Base-by-base conservation (phyloP, 2,888 invertebrate genomes). In the Polydrusus pterygomalis region DNA sequence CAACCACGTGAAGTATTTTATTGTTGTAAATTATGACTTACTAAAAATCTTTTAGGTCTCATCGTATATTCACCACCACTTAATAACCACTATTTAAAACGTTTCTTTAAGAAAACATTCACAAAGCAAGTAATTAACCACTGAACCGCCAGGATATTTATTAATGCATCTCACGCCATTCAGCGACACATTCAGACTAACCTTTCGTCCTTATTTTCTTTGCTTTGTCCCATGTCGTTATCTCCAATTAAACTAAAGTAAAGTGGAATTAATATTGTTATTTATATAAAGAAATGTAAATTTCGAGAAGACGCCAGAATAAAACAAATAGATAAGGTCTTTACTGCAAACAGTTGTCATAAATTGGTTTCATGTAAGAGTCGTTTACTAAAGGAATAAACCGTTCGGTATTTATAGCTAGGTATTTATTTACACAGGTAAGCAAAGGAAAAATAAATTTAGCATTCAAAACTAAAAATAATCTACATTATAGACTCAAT, bases 281-380 rank as follows among this genome's bases (percentile, higher is more conserved):
- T 43, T 43, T 43, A 43, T 43, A 43, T n/a, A 43, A 6, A 34
- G 34, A 34, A 34, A 34, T 34, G 47, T 5, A 13, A 54, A 34
- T 56, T 56, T 56, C 34, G 56, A 56, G 34, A 56, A 30, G 15
- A 15, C 30, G 56, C 56, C 34, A 34, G 56, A 34, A 56, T 15
- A 30, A 56, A 13, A 30, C n/a, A 43, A 5, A 34, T 13, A 56
- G 30, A 56, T 34, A 56, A 34, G 20, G n/a, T 15, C 43, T 5
- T 43, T 34, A 25, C 2, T 56, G 56, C 34, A 56, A 56, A 56
- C 34, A 56, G 15, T 15, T 34, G 13, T n/a, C 7, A 54, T n/a
- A 30, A 25, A 13, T 54, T 6, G 25, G 10, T 18, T 51, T 20
- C 20, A 7, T 34, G 34, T 9, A 34, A 34, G 7, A 3, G 2